These are phyloP conservation scores for Sinotaia quadrata DNA, from an alignment of 2,888 invertebrate genomes.

Conservation along the genomic window DNA sequence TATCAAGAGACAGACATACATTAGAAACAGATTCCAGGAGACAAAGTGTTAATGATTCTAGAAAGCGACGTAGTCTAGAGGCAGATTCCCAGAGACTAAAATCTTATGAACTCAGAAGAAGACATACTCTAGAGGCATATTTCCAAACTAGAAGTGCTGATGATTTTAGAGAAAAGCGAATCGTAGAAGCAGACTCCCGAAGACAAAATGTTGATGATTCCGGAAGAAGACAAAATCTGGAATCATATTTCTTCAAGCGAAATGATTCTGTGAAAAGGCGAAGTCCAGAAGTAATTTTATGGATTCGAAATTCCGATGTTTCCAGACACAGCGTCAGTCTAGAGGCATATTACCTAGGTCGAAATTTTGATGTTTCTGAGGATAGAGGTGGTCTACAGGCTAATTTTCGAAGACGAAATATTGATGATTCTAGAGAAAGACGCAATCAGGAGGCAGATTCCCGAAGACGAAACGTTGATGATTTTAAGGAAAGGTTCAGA, in stretches of 20 bases:
- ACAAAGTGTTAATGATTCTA: too few species aligned
- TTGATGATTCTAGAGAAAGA: not conserved
- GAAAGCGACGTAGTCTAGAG: slow-evolving; percentile 5
- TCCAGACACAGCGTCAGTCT: not conserved
- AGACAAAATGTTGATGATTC: not conserved
- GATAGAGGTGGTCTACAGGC: not conserved
- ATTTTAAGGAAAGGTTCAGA: too few species aligned
- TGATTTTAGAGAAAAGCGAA: not conserved
- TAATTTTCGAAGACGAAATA: not conserved
- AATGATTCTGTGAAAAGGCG: not conserved
- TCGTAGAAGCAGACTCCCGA: not conserved
- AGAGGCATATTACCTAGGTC: not conserved
- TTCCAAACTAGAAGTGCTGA: not conserved
- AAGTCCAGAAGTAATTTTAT: not conserved
- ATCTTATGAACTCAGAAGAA: not conserved
- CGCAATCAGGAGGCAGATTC: not conserved
- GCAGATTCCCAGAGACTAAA: not conserved
- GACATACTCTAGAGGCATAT: not conserved
- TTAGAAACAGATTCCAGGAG: too few species aligned
- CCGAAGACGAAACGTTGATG: not conserved
- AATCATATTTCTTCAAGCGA: not conserved
- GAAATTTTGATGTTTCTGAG: not conserved
- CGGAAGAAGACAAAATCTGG: not conserved
- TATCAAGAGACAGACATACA: too few species aligned
- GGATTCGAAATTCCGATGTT: too few species aligned